phyloP scores from a whole-genome alignment of 2,888 invertebrate genomes.

The Drosophila longiperda region DNA sequence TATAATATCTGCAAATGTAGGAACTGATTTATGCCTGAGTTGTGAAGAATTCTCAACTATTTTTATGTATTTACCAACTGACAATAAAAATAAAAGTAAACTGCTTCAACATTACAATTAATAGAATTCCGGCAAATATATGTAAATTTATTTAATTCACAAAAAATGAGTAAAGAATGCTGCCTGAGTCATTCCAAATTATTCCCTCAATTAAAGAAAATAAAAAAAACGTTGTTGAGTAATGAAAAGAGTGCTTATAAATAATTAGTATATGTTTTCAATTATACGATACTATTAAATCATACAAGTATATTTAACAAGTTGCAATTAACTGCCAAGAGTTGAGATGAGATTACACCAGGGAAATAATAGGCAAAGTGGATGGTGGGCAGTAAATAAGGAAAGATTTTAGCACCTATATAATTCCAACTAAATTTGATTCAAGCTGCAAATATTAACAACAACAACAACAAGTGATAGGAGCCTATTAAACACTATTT shows the following conservation, averaged over 20 bases:
- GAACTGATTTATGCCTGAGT: not conserved
- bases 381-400: constrained; percentile 32
- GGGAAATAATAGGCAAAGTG: constrained; percentile 2
- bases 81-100: not conserved
- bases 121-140: not conserved
- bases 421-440: constrained; percentile 35
- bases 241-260: not conserved
- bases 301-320: not conserved
- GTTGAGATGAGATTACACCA: constrained; percentile 2
- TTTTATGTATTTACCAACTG: not conserved
- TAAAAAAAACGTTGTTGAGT: not conserved
- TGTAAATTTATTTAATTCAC: not conserved
- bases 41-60: not conserved
- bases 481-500: constrained; percentile 7
- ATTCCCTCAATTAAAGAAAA: not conserved
- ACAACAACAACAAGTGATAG: constrained; percentile 33
- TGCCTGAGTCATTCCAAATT: not conserved
- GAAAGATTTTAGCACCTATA: constrained; percentile 32
- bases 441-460: constrained; percentile 44
- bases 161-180: not conserved
- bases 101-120: not conserved
- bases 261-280: not conserved
- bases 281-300: not conserved
- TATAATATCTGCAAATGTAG: not conserved
- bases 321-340: not conserved